Evolutionary conservation across 2,888 invertebrate species (phyloP), one percentile per base, ranked within the genome.

Genomic region (Plagodis dolabraria): DNA sequence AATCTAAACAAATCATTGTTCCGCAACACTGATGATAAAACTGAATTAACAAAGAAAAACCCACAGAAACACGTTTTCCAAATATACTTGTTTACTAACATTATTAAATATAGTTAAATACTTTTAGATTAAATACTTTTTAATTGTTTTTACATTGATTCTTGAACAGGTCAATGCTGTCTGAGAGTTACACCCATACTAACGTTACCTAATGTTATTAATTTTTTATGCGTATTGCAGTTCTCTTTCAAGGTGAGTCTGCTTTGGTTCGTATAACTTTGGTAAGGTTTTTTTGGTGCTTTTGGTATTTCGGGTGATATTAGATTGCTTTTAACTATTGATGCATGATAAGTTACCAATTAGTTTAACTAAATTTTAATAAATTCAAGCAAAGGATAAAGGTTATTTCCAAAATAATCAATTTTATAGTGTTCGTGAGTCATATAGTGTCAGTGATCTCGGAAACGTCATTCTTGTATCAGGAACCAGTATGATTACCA

Each of bases 1-100:
- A 94, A 74, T 52, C 87, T 83, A 67, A 90, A 94, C n/a, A 89
- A 68, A 45, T 79, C 75, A 33, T n/a, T 38, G 36, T 64, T 54
- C 4, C 71, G 52, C 62, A 83, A 53, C 48, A 83, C 79, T 47
- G 72, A 72, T 42, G 77, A 69, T 65, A 64, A 71, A n/a, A 75
- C 77, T 33, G 53, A 58, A 50, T 58, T 44, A 46, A 66, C 45
- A 11, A 7, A 65, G 56, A 69, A 59, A 64, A 63, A 71, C 51
- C 69, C 65, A 70, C 68, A 22, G 7, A 72, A 58, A 53, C 70
- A 64, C 54, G 48, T 22, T 49, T 45, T 33, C 52, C 57, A 66
- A 65, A 69, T 57, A 68, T 64, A 65, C 55, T 49, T 8, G 33
- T 48, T 56, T 8, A 47, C 12, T 44, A 38, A 6, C 60, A 61